Percentiles rank a stretch among this genome's conserved stretches.
These are phyloP conservation scores for Meriones psammophilus DNA, from an alignment of 2,797 vertebrate species.

Conservation along the genomic window DNA sequence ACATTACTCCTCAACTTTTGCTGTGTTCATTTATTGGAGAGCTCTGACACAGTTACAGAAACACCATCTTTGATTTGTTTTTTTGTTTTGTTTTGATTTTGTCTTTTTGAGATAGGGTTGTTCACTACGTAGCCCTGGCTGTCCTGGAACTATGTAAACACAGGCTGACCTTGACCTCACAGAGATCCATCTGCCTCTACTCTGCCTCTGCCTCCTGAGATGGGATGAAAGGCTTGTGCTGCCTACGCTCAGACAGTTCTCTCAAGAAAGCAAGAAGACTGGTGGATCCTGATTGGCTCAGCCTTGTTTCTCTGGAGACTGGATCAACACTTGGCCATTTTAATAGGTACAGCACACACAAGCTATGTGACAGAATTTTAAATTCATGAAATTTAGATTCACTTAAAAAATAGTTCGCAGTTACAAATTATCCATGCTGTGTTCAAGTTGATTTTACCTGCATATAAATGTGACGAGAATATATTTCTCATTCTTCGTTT, in stretches of 20 bases:
- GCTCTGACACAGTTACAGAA: not conserved
- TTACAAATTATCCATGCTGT: constrained; percentile 20
- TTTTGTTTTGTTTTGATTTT: not conserved
- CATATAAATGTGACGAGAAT: not conserved
- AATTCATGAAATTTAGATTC: constrained; percentile 27
- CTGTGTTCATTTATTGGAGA: not conserved
- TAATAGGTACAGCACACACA: not conserved
- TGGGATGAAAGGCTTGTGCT: not conserved
- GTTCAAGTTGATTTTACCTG: not conserved
- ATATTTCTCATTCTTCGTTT: not conserved
- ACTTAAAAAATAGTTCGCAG: constrained; percentile 16
- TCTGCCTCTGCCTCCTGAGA: not conserved
- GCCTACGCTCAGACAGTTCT: no score
- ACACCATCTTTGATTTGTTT: not conserved
- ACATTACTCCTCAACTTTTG: not conserved
- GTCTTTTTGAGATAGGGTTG: not conserved
- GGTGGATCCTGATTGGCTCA: not conserved
- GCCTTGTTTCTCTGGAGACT: not conserved
- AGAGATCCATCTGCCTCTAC: not conserved
- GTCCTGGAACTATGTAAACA: not conserved
- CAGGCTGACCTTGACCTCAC: not conserved
- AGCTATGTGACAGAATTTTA: not conserved
- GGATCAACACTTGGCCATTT: not conserved
- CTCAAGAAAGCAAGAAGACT: not conserved
- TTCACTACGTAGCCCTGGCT: not conserved